Evolutionary conservation across 2,888 invertebrate species (phyloP).

Genomic region (Ectobius pallidus): DNA sequence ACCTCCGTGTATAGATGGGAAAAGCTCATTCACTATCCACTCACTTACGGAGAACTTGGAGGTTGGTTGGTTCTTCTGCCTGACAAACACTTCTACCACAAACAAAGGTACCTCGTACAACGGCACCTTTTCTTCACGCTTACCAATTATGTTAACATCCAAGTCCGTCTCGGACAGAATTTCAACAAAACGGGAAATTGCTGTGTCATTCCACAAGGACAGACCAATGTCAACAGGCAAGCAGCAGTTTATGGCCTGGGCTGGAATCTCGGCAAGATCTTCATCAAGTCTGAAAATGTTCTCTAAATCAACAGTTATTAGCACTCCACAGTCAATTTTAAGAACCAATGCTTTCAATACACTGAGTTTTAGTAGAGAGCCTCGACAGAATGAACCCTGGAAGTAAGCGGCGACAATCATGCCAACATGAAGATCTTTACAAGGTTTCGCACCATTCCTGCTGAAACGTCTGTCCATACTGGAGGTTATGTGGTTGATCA

Average conservation of each 20-base stretch:
- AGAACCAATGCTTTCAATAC: neutral
- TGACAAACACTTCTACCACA: neutral
- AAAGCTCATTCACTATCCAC: neutral
- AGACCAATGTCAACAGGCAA: neutral
- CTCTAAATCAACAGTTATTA: neutral
- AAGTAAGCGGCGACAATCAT: neutral
- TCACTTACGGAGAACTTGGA: neutral
- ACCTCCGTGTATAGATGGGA: neutral
- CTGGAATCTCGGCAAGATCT: neutral
- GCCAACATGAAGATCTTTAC: neutral
- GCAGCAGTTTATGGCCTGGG: neutral
- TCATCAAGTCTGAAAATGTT: neutral
- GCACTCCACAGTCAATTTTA: neutral
- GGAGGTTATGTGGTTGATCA: neutral
- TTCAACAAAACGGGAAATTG: neutral
- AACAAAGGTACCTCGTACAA: too few species aligned
- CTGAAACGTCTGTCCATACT: neutral
- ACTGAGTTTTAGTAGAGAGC: neutral
- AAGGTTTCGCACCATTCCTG: neutral
- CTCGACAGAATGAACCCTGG: neutral
- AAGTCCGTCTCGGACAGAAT: neutral
- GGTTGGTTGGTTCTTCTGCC: neutral
- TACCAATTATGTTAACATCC: neutral
- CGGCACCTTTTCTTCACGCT: neutral
- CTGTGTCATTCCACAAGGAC: neutral